A percentile compares a stretch with the other conserved stretches of the same genome.
These are phyloP conservation scores for Grallaria varia DNA, from an alignment of 2,113 vertebrate species.

Conservation along the genomic window DNA sequence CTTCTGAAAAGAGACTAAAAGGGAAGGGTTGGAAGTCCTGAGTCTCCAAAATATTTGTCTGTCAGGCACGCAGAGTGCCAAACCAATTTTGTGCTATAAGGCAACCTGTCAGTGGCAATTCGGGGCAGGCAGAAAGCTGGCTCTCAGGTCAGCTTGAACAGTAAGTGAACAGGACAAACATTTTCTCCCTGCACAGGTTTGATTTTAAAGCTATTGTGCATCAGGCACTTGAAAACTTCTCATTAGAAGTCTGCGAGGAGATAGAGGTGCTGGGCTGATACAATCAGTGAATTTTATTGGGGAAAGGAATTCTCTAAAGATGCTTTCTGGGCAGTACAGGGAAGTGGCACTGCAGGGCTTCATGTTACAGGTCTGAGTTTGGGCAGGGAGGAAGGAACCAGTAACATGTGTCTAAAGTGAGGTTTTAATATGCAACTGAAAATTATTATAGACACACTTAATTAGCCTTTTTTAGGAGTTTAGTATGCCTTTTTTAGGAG, in stretches of 20 bases:
- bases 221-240: background rate
- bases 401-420: background rate
- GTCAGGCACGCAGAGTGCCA: background rate
- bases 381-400: background rate
- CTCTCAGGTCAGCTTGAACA: background rate
- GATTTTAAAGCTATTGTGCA: background rate
- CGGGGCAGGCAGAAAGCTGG: background rate
- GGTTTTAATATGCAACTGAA: background rate
- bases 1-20: background rate
- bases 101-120: background rate
- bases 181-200: background rate
- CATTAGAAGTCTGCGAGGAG: background rate
- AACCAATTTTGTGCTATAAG: background rate
- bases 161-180: background rate
- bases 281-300: background rate
- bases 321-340: background rate
- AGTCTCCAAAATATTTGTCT: background rate
- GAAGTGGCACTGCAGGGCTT: background rate
- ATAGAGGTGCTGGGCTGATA: background rate
- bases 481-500: background rate
- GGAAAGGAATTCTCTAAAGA: background rate
- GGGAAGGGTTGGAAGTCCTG: background rate
- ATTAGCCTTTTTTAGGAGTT: background rate
- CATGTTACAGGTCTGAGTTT: background rate
- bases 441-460: background rate